phyloP scores from a whole-genome alignment of 2,888 invertebrate species.

The Sesamia inferens region DNA sequence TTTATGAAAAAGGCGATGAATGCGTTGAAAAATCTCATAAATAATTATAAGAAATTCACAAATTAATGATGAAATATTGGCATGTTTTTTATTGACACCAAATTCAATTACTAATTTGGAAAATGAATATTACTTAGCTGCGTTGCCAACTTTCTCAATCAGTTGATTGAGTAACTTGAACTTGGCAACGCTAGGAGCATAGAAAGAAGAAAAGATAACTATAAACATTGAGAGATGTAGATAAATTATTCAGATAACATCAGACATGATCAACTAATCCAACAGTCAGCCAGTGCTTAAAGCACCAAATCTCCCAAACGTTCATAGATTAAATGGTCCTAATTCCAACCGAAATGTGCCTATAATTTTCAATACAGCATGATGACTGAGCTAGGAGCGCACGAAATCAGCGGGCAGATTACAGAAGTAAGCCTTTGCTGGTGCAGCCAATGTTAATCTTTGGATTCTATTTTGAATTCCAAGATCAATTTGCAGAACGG shows the following conservation, averaged over 20 bases:
- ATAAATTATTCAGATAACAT: neutral
- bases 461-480: conserved; percentile 7
- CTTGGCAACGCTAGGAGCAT: neutral
- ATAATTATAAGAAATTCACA: neutral
- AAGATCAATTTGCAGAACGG: conserved; percentile 31
- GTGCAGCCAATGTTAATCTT: conserved; percentile 33
- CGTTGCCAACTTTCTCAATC: too few species aligned
- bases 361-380: conserved; percentile 1
- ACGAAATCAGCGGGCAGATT: conserved; percentile 43
- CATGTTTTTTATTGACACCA: too few species aligned
- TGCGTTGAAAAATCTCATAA: neutral
- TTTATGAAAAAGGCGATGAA: neutral
- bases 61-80: neutral
- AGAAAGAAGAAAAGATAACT: neutral
- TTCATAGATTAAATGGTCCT: conserved; percentile 22
- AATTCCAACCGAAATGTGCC: conserved; percentile 34
- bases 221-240: neutral
- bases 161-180: neutral
- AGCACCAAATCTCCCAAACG: conserved; percentile 4
- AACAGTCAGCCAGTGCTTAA: neutral
- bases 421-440: conserved; percentile 21
- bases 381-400: conserved; percentile 20
- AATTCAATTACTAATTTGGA: too few species aligned
- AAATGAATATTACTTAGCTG: too few species aligned
- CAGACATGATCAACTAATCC: conserved; percentile 3